These are phyloP conservation scores for Papilio helenus DNA, from an alignment of 1,140 invertebrate species.

Conservation along the genomic window DNA sequence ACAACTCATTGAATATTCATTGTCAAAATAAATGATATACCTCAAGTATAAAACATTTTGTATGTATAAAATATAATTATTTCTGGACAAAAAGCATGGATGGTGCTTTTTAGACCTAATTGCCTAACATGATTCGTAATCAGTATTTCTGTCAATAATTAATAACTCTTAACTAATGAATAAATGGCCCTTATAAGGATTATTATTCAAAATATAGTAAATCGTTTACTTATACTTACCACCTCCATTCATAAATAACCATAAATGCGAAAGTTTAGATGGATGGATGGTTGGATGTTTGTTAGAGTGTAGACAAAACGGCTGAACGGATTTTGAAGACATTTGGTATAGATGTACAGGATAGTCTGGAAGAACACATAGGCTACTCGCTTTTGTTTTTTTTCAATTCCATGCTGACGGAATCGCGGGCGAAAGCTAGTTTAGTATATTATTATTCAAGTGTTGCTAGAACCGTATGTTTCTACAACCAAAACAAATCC, in stretches of 20 bases:
- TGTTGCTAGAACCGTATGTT: not conserved
- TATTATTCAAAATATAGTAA: not conserved
- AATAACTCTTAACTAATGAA: not conserved
- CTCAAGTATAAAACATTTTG: not conserved
- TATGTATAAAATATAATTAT: not conserved
- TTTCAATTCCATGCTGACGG: too few relatives aligned
- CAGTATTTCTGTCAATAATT: not conserved
- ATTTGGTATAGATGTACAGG: too few relatives aligned
- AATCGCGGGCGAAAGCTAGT: too few relatives aligned
- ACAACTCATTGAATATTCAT: conserved; percentile 30
- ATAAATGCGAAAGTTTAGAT: too few relatives aligned
- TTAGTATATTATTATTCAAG: too few relatives aligned
- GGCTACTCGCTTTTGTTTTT: too few relatives aligned
- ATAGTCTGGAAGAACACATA: too few relatives aligned
- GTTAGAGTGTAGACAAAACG: too few relatives aligned
- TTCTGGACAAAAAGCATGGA: not conserved
- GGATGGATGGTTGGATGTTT: too few relatives aligned
- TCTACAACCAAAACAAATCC: too few relatives aligned
- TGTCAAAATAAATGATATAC: not conserved
- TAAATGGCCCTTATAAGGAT: not conserved
- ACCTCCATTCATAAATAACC: not conserved
- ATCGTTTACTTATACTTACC: not conserved
- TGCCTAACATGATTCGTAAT: not conserved
- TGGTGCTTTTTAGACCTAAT: not conserved
- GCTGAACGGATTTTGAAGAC: too few relatives aligned